Evolutionary conservation across 2,113 vertebrate species (phyloP).

Genomic region (Hippoglossus stenolepis): DNA sequence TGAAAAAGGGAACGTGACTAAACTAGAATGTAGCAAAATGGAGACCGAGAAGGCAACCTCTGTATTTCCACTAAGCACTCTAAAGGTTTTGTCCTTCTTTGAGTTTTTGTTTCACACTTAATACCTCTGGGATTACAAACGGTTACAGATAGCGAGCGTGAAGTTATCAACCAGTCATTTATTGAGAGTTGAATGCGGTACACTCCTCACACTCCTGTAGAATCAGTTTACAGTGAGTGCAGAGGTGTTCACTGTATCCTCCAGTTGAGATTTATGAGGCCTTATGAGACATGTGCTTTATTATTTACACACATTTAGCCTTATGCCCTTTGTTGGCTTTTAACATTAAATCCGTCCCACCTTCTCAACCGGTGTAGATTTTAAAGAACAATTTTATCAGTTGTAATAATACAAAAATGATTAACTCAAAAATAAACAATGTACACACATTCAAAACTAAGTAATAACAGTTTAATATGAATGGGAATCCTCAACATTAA

Average conservation of each 20-base stretch:
- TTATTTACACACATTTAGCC: background rate
- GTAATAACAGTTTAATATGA: background rate
- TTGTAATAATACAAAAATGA: background rate
- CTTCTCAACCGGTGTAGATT: background rate
- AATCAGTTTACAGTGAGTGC: conserved; percentile 12
- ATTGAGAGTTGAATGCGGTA: conserved; percentile 35
- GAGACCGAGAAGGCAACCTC: conserved; percentile 43
- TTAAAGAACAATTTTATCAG: background rate
- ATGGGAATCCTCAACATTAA: background rate
- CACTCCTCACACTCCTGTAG: conserved; percentile 21
- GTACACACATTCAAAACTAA: background rate
- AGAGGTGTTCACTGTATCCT: conserved; percentile 12
- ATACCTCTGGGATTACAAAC: conserved; percentile 31
- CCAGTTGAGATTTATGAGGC: conserved; percentile 13
- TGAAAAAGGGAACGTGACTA: conserved; percentile 52
- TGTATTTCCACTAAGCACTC: conserved; percentile 52
- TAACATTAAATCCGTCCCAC: background rate
- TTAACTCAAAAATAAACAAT: conserved; percentile 1
- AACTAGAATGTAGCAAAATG: conserved; percentile 73
- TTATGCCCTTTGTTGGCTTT: background rate
- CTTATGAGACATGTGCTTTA: conserved; percentile 8
- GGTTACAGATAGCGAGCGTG: conserved; percentile 11
- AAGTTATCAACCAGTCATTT: conserved; percentile 1
- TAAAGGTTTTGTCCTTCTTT: conserved; percentile 13
- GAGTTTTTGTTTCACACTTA: conserved; percentile 32